phyloP scores from a whole-genome alignment of 2,888 invertebrate genomes.

The Salticus scenicus region DNA sequence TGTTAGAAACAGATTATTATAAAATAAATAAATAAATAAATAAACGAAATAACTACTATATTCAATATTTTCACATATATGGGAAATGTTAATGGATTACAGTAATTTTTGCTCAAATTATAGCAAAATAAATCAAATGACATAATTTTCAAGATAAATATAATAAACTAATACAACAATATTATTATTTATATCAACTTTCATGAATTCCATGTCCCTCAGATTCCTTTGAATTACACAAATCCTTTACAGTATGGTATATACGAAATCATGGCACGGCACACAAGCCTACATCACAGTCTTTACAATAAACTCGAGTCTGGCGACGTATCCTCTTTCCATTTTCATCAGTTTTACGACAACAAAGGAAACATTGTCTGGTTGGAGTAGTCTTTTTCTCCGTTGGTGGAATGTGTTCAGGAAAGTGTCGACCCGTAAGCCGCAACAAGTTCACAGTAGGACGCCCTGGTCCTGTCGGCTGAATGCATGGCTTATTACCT shows the following conservation, averaged over 20 bases:
- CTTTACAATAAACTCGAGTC: slow-evolving; percentile 16
- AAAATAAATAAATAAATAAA: no score
- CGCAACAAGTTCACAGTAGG: slow-evolving; percentile 5
- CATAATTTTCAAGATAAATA: no score
- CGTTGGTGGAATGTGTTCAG: slow-evolving; percentile 11
- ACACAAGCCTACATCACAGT: slow-evolving; percentile 25
- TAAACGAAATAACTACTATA: no score
- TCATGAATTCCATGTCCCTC: no score
- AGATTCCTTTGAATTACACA: neutral
- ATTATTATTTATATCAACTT: no score
- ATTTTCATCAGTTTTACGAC: slow-evolving; percentile 12
- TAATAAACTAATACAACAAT: no score
- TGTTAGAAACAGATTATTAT: no score
- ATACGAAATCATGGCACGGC: neutral
- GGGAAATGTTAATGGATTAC: no score
- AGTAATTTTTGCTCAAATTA: no score
- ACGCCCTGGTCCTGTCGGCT: slow-evolving; percentile 18
- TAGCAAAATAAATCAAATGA: no score
- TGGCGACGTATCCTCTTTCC: slow-evolving; percentile 15
- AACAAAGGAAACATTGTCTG: slow-evolving; percentile 19
- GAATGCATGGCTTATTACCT: neutral
- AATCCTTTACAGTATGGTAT: neutral
- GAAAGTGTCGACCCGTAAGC: slow-evolving; percentile 34
- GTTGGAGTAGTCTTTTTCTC: slow-evolving; percentile 20
- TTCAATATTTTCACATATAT: no score